Evolutionary conservation across 2,888 invertebrate genomes (phyloP).

Genomic region (Lasioglossum marginatum): DNA sequence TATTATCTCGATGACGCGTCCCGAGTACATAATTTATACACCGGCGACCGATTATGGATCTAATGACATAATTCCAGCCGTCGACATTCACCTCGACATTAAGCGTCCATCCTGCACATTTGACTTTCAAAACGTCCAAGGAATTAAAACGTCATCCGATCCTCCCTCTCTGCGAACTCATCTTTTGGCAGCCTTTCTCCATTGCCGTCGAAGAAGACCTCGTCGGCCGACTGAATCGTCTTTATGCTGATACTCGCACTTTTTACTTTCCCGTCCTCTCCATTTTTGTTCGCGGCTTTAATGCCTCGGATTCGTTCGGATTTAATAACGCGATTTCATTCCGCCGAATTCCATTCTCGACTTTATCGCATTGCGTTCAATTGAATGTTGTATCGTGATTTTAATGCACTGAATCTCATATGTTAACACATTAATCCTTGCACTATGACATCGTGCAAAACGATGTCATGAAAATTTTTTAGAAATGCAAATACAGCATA

Average conservation of each 20-base stretch:
- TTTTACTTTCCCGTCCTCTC: not conserved
- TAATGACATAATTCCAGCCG: slow-evolving; percentile 77
- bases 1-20: slow-evolving; percentile 80
- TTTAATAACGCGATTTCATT: too few species aligned
- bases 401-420: not conserved
- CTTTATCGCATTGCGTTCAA: not conserved
- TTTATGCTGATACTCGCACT: not conserved
- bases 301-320: not conserved
- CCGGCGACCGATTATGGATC: slow-evolving; percentile 67
- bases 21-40: slow-evolving; percentile 77
- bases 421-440: too few species aligned
- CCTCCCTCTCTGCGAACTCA: not conserved
- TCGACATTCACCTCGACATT: slow-evolving; percentile 14
- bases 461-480: too few species aligned
- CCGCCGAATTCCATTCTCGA: not conserved
- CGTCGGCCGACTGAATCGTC: not conserved
- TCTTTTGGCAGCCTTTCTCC: not conserved
- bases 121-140: slow-evolving; percentile 23
- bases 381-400: not conserved
- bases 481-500: too few species aligned
- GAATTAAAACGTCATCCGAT: slow-evolving; percentile 34
- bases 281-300: not conserved
- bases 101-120: slow-evolving; percentile 22
- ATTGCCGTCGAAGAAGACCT: not conserved
- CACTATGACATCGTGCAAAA: too few species aligned